Evolutionary conservation across 2,113 vertebrate genomes (phyloP), one percentile per base, ranked within the genome.

Genomic region (Myiopsitta monachus): DNA sequence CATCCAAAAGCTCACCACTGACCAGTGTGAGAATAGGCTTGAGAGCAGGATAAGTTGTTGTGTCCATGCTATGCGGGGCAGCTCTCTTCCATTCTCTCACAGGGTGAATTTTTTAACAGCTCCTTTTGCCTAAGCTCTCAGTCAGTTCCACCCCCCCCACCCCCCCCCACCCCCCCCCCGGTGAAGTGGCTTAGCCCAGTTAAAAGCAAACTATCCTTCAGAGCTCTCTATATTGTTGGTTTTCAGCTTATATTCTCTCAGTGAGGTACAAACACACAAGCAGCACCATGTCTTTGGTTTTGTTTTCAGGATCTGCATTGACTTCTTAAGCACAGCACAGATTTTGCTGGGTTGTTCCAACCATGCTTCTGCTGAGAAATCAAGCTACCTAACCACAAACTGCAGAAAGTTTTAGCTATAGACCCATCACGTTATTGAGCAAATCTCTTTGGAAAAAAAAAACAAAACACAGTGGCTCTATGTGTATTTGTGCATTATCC

Each of bases 111-210:
- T 64, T 43, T 28, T 51, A 73, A 70, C 1, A 6, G 8, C 3
- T 38, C 5, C 36, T 80, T 44, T 62, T 74, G 41, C 27, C 44
- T 73, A 83, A 64, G 27, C 3, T 77, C 39, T 74, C 33, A 12
- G 38, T 55, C 64, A 13, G 43, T 9, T 12, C 10, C 43, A 3
- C 43, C 43, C 47, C 17, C 11, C 0, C 3, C 1, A 9, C 0
- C 3, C 1, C 4, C 14, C 22, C 11, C 0, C 3, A n/a, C 43
- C 47, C 17, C 11, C 0, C 3, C 1, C 4, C 14, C 22, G 33
- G 24, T 3, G 7, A 44, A 69, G 36, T 31, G 14, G 13, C 38
- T 79, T 27, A 74, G 26, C 14, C 33, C 28, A 49, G 51, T 38
- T 16, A 62, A 78, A 77, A 57, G 9, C 9, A 41, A 83, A 24